Evolutionary conservation across 2,113 vertebrate genomes (phyloP), one percentile per base, ranked within the genome.

Genomic region (Rhadina sibilatrix): DNA sequence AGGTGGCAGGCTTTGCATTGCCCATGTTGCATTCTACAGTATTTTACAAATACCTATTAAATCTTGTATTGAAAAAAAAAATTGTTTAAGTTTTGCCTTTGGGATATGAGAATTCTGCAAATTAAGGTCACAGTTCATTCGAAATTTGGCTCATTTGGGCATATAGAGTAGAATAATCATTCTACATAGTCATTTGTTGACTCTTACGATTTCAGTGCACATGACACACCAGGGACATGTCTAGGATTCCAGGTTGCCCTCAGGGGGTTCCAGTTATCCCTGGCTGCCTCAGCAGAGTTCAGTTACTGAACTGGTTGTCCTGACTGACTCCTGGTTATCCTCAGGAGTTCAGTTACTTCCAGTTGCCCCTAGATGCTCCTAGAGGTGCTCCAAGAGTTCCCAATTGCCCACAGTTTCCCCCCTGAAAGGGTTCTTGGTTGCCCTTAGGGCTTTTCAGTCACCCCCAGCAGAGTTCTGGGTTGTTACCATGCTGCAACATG

Each of bases 341-440:
- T 52, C 52, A 69, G 17, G 6, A 14, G 3, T 47, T 76, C 38
- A 47, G 6, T 82, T 68, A 14, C n/a, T 52, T 83, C 38, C n/a
- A 40, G 21, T 35, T 83, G 24, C 31, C 47, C 40, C 12, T 31
- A 40, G 22, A 33, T 27, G 10, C 30, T 47, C 53, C 16, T 60
- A 31, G n/a, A 59, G 23, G 27, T 37, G 18, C 17, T 83, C 22
- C 15, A 56, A n/a, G 71, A 63, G 10, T 56, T 56, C 18, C 14
- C 35, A 69, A 35, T 42, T 49, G 54, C 6, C 17, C 25, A 25
- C 9, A 17, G 63, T 42, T 76, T 40, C 7, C 10, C 3, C 30
- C 4, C 2, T 0, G 0, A 54, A 49, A 61, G 6, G 16, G 31
- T 37, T 61, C 10, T 54, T 69, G 2, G 5, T 31, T 76, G 35